Base-by-base conservation (phyloP, 2,888 invertebrate genomes). In the Caprella mutica region DNA sequence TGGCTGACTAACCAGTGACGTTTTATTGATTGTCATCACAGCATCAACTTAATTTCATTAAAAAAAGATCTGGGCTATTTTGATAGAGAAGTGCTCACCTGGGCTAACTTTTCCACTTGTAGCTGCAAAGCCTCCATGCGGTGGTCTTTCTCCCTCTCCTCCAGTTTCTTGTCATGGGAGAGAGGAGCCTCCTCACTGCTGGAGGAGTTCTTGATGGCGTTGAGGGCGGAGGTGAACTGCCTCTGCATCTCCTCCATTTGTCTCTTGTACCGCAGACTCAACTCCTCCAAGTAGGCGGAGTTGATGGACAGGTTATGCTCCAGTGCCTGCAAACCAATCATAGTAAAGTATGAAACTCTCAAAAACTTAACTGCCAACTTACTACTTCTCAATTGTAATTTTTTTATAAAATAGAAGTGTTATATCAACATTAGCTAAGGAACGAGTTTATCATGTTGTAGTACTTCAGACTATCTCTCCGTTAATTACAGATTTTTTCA, bases 221-320 rank as follows among this genome's bases (percentile, higher is more conserved):
- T 63, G 21, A 65, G 53, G 19, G 65, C 62, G 8, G 58, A 48
- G 53, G 60, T 65, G 51, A 65, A 65, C 43, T 61, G 63, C 14
- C 51, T 40, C 57, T 63, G 61, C 65, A 65, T 65, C 50, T 94
- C 94, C 73, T 96, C 94, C 51, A 93, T 92, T 76, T 96, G 94
- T 68, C 88, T 90, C 71, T 92, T 92, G 75, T 96, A 97, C 17
- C 93, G 80, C 56, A 87, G 82, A 73, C 94, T 94, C 67, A 98
- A 76, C 72, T 97, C 96, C 72, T 96, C 96, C 66, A 98, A 77
- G 73, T 97, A 98, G 73, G 94, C 92, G 60, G 89, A 87, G 66
- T 93, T 94, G 39, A 98, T 78, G 14, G 94, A 93, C 83, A 98
- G 90, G 75, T 98, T 98, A 67, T 89, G 80, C 75, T 98, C 98